phyloP scores from a whole-genome alignment of 64 coral and sea anemone species.

The Actinia tenebrosa region DNA sequence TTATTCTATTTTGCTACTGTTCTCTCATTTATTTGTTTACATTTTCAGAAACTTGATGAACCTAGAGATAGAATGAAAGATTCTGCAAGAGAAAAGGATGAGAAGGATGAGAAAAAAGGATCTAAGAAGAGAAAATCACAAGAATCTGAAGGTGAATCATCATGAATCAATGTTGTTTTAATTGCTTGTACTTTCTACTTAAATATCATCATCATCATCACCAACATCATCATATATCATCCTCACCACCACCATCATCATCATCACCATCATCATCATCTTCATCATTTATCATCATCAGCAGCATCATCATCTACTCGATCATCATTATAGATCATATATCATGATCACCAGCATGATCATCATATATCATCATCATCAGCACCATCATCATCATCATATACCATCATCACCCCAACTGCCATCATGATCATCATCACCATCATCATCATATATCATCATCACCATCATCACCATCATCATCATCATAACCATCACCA shows the following conservation, averaged over 20 bases:
- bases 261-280: not conserved
- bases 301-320: too few relatives aligned
- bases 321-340: too few relatives aligned
- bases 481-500: too few relatives aligned
- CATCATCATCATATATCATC: too few relatives aligned
- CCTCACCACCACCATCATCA: not conserved
- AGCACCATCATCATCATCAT: too few relatives aligned
- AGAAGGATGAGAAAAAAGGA: not conserved
- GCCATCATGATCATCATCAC: too few relatives aligned
- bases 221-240: not conserved
- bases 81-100: not conserved
- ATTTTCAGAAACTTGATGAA: slow-evolving; percentile 7
- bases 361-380: too few relatives aligned
- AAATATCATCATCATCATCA: not conserved
- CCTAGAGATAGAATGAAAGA: not conserved
- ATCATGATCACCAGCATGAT: too few relatives aligned
- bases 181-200: not conserved
- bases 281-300: too few relatives aligned
- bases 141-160: slow-evolving; percentile 50
- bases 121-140: not conserved
- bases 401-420: too few relatives aligned
- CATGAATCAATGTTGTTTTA: not conserved
- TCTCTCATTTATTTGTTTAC: not conserved
- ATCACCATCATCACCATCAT: too few relatives aligned
- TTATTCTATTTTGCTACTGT: too few relatives aligned